phyloP scores from a whole-genome alignment of 2,113 vertebrate genomes.

The Polypterus bichir region DNA sequence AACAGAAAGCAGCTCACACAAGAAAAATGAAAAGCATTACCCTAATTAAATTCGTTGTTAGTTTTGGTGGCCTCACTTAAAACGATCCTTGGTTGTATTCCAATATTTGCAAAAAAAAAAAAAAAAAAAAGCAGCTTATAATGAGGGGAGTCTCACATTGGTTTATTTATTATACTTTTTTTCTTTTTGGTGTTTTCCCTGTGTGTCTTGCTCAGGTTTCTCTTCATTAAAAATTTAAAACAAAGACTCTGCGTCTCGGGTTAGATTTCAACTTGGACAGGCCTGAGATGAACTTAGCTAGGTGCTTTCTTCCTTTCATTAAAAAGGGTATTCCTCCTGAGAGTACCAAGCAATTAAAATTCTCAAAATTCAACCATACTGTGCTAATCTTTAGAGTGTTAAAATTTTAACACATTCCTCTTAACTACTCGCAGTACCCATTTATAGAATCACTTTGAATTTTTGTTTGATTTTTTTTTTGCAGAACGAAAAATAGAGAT shows the following conservation, averaged over 20 bases:
- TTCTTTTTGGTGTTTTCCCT: conserved; percentile 9
- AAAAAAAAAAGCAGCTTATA: too few relatives aligned
- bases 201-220: conserved; percentile 24
- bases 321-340: too few relatives aligned
- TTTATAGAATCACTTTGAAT: too few relatives aligned
- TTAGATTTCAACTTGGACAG: conserved; percentile 29
- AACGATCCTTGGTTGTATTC: background rate
- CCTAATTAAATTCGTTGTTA: conserved; percentile 8
- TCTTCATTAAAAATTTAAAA: conserved; percentile 36
- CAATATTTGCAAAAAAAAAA: background rate
- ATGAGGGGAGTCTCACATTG: background rate
- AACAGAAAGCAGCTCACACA: background rate
- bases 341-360: too few relatives aligned
- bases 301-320: conserved; percentile 18
- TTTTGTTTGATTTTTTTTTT: too few relatives aligned
- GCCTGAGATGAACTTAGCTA: conserved; percentile 22
- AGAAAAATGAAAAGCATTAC: conserved; percentile 3
- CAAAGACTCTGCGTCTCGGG: conserved; percentile 27
- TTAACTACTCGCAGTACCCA: too few relatives aligned
- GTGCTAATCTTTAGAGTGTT: too few relatives aligned
- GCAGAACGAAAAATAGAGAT: too few relatives aligned
- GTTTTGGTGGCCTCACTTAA: background rate
- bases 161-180: conserved; percentile 13
- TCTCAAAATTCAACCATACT: too few relatives aligned
- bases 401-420: too few relatives aligned